Percentiles rank a stretch among this genome's conserved stretches.
Evolutionary conservation across 1,140 invertebrate genomes (phyloP).

Genomic region (Bombus fervidus): DNA sequence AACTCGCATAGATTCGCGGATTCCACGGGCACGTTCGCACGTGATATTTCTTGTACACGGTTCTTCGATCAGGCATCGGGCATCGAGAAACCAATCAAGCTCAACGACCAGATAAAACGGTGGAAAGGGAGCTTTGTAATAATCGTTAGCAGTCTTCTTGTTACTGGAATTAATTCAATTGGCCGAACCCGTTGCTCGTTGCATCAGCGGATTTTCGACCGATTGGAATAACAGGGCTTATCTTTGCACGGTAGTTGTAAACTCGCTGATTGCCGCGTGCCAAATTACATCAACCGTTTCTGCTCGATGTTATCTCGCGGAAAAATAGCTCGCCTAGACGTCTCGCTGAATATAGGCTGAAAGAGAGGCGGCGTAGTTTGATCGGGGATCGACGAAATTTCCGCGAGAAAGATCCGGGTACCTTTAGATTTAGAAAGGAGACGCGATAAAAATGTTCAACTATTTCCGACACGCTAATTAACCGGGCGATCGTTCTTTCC

Average conservation of each 20-base stretch:
- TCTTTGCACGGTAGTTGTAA: constrained; percentile 46
- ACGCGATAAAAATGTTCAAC: not conserved
- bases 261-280: constrained; percentile 17
- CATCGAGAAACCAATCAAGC: constrained; percentile 28
- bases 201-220: constrained; percentile 53
- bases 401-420: too few relatives aligned
- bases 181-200: constrained; percentile 28
- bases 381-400: too few relatives aligned
- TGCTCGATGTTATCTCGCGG: not conserved
- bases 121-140: constrained; percentile 31
- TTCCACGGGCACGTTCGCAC: not conserved
- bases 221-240: constrained; percentile 60
- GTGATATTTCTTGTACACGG: not conserved
- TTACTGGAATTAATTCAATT: constrained; percentile 68
- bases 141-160: constrained; percentile 67
- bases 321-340: not conserved
- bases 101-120: constrained; percentile 23
- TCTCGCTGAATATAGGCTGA: too few relatives aligned
- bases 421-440: too few relatives aligned
- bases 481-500: not conserved
- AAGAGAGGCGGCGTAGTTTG: too few relatives aligned
- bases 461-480: constrained; percentile 6
- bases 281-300: not conserved
- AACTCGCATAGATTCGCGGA: not conserved
- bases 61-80: not conserved